Percentiles rank a stretch among this genome's conserved stretches.
phyloP scores from a whole-genome alignment of 2,888 invertebrate species.

The Ennomos erosarius region DNA sequence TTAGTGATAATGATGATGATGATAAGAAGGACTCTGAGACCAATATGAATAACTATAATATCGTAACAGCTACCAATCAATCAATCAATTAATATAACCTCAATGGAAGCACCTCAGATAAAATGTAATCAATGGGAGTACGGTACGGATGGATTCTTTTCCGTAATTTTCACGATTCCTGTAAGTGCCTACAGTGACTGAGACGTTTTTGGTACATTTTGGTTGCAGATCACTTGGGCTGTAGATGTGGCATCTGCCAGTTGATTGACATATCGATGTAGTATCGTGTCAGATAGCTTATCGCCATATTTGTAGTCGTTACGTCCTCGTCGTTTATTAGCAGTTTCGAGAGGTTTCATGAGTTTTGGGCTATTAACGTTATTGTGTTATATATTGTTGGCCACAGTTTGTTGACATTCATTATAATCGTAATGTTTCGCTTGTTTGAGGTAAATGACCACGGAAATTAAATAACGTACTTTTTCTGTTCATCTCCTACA shows the following conservation, averaged over 20 bases:
- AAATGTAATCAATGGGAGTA: too few relatives aligned
- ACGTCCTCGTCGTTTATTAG: slow-evolving; percentile 60
- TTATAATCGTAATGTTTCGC: slow-evolving; percentile 3
- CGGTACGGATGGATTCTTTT: too few relatives aligned
- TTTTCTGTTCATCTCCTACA: slow-evolving; percentile 8
- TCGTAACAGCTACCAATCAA: too few relatives aligned
- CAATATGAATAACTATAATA: too few relatives aligned
- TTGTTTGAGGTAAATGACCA: background rate
- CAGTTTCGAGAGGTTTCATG: slow-evolving; percentile 60
- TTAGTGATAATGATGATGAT: too few relatives aligned
- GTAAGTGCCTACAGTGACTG: too few relatives aligned
- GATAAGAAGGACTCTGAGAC: too few relatives aligned
- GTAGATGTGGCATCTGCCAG: slow-evolving; percentile 23
- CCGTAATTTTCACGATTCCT: too few relatives aligned
- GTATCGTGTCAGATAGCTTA: slow-evolving; percentile 50
- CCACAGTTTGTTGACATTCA: slow-evolving; percentile 20
- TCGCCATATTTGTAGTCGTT: slow-evolving; percentile 49
- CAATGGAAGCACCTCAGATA: too few relatives aligned
- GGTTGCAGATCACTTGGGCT: slow-evolving; percentile 34
- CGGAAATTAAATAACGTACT: background rate
- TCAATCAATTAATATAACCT: too few relatives aligned
- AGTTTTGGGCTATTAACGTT: slow-evolving; percentile 39
- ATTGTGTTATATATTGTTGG: slow-evolving; percentile 31
- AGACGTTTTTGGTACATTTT: slow-evolving; percentile 1
- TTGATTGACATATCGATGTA: slow-evolving; percentile 51